Evolutionary conservation across 2,113 vertebrate genomes (phyloP), one percentile per base, ranked within the genome.

Genomic region (Gracilinanus agilis): DNA sequence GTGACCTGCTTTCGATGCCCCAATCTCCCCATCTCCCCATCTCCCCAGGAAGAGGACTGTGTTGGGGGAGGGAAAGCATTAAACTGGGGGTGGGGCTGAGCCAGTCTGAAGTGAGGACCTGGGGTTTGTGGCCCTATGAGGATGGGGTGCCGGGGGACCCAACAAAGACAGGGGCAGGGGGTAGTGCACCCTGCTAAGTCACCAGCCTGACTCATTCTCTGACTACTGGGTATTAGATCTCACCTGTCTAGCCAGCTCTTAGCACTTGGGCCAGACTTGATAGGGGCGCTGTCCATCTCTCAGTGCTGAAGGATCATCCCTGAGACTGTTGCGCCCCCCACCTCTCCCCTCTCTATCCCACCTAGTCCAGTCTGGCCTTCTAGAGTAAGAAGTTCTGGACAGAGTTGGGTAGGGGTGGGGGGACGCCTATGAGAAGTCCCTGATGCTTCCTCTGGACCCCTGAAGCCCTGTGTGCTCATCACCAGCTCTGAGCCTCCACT

Each of bases 171-270:
- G 92, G 24, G 58, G 10, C 91, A 0, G 58, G 40, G 34, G 56
- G 83, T 0, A 2, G 67, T 55, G 89, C n/a, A 9, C n/a, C 67
- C n/a, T 7, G 23, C 67, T 29, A 6, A 83, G n/a, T 21, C 2
- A 19, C 90, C 92, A 92, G 34, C n/a, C 95, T 90, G 93, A 49
- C 89, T 91, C 24, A 24, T 49, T 93, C 53, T 61, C 40, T 1
- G 24, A 90, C 44, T 93, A 9, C 27, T 55, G 91, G 90, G 90
- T 93, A 96, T 96, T 6, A 0, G 89, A 92, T 97, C 97, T 96
- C 97, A 94, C 49, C 7, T 89, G 34, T 83, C 94, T 92, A 67
- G 95, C 95, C 54, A 0, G 6, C 89, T 95, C 34, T 0, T 54
- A 97, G 93, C 96, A 95, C 97, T n/a, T 96, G n/a, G 67, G 16